Evolutionary conservation across 2,113 vertebrate species (phyloP).

Genomic region (Cavia porcellus): DNA sequence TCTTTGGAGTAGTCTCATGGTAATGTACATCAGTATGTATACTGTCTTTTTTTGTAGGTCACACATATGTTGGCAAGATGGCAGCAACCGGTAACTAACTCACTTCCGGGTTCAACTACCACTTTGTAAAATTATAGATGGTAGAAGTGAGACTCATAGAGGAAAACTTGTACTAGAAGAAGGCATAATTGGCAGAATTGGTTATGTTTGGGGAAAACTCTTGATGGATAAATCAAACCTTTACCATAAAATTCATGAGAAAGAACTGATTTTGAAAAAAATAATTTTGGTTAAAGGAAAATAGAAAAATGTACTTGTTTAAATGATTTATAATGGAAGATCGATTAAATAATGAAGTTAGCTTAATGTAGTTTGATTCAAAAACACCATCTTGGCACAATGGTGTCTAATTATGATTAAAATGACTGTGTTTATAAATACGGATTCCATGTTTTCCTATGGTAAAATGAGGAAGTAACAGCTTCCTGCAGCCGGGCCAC

Average conservation of each 20-base stretch:
- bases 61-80: too few relatives aligned
- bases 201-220: background rate
- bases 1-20: too few relatives aligned
- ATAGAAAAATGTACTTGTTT: constrained; percentile 59
- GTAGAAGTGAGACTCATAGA: constrained; percentile 32
- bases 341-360: constrained; percentile 67
- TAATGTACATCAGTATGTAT: too few relatives aligned
- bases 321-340: constrained; percentile 60
- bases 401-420: constrained; percentile 63
- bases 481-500: background rate
- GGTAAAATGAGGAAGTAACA: constrained; percentile 47
- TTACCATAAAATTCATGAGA: constrained; percentile 70
- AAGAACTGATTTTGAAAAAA: constrained; percentile 70
- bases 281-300: constrained; percentile 71
- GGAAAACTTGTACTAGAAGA: constrained; percentile 45
- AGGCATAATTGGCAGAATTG: constrained; percentile 46
- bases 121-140: constrained; percentile 13
- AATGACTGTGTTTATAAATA: constrained; percentile 57
- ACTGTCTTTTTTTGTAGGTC: too few relatives aligned
- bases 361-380: constrained; percentile 59
- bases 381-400: constrained; percentile 55
- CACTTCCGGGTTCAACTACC: background rate
- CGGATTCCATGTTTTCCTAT: constrained; percentile 51
- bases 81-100: too few relatives aligned
- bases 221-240: constrained; percentile 64